A percentile compares a stretch with the other conserved stretches of the same genome.
Evolutionary conservation across 2,113 vertebrate species (phyloP).

Genomic region (Mormoops blainvillei): DNA sequence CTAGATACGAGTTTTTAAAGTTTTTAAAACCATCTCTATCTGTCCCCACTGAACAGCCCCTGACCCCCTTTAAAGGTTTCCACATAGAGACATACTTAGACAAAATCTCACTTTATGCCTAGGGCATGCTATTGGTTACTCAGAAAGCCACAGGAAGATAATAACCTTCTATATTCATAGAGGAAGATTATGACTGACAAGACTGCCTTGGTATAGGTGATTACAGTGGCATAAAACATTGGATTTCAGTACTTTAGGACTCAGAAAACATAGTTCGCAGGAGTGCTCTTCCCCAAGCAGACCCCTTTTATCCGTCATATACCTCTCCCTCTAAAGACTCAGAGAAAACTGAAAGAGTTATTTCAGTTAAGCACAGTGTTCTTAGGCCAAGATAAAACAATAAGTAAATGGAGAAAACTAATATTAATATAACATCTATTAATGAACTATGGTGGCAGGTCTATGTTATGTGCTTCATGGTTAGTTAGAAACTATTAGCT

Average conservation of each 20-base stretch:
- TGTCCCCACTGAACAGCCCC: not conserved
- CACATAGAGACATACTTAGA: not conserved
- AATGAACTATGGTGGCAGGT: not conserved
- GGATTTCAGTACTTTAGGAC: not conserved
- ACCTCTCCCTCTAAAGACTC: not conserved
- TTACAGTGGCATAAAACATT: not conserved
- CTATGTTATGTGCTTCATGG: not conserved
- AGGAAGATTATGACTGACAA: not conserved
- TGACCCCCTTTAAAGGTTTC: not conserved
- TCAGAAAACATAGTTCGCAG: not conserved
- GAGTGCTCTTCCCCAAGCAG: not conserved
- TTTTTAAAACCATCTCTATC: not conserved
- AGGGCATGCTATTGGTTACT: not conserved
- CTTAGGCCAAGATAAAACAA: not conserved
- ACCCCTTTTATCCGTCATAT: not conserved
- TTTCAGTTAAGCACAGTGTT: not conserved
- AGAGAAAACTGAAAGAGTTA: not conserved
- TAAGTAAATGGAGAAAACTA: not conserved
- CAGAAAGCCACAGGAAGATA: not conserved
- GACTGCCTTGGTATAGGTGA: not conserved
- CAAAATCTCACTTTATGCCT: not conserved
- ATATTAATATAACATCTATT: not conserved
- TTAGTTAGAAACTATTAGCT: not conserved
- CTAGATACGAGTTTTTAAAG: not conserved
- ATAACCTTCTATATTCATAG: not conserved